These are phyloP conservation scores for Tyria jacobaeae DNA, from an alignment of 2,888 invertebrate species.

Conservation along the genomic window DNA sequence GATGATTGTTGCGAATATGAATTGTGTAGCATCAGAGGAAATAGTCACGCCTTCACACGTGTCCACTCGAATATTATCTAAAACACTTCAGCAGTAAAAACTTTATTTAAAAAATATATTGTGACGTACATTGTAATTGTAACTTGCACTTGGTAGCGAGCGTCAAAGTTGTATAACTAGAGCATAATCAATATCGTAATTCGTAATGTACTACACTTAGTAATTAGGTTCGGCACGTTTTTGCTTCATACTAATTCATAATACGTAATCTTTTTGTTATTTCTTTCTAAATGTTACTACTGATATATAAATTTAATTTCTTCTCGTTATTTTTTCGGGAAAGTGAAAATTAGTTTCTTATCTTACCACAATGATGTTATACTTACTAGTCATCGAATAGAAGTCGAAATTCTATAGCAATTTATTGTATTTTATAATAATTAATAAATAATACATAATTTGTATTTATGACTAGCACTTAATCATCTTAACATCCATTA, in stretches of 20 bases:
- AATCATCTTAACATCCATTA: too few relatives aligned
- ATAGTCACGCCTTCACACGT: neutral
- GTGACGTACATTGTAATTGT: slow-evolving; percentile 8
- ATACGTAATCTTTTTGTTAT: slow-evolving; percentile 19
- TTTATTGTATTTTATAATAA: too few relatives aligned
- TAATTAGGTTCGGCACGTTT: slow-evolving; percentile 35
- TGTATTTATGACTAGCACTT: too few relatives aligned
- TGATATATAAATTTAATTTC: neutral
- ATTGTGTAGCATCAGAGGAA: neutral
- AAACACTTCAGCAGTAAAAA: neutral
- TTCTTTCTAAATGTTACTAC: slow-evolving; percentile 10
- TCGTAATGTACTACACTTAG: slow-evolving; percentile 50
- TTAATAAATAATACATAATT: too few relatives aligned
- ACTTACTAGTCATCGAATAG: too few relatives aligned
- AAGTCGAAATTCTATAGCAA: too few relatives aligned
- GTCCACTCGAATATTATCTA: neutral
- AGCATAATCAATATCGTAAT: slow-evolving; percentile 49
- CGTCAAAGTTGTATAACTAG: slow-evolving; percentile 47
- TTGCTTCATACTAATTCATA: slow-evolving; percentile 14
- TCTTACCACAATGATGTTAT: too few relatives aligned
- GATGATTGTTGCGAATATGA: too few relatives aligned
- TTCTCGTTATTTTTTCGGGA: neutral
- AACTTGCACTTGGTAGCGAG: slow-evolving; percentile 14
- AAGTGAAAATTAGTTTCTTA: too few relatives aligned
- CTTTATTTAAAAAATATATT: slow-evolving; percentile 20